Conservation (phyloP, 2,797 vertebrate species). For the Natrix natrix region DNA sequence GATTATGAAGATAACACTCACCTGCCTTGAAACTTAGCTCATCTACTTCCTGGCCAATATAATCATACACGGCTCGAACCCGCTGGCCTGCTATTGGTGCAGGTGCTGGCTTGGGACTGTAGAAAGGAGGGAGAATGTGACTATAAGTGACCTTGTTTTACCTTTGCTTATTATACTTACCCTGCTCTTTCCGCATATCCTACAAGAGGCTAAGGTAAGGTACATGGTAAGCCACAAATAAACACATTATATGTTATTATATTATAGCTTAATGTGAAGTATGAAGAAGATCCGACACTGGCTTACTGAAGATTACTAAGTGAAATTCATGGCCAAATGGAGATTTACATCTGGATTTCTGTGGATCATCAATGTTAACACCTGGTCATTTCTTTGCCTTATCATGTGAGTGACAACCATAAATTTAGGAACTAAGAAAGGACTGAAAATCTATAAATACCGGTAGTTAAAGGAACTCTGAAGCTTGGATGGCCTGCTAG, state of each 20-base stretch:
- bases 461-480: not conserved
- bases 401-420: not conserved
- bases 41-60: conserved; percentile 57
- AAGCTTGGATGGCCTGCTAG: not conserved
- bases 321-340: not conserved
- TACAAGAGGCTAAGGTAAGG: not conserved
- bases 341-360: not conserved
- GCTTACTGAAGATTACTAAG: not conserved
- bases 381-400: not conserved
- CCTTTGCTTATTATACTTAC: not conserved
- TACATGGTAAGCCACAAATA: not conserved
- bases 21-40: conserved; percentile 62
- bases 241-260: not conserved
- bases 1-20: conserved; percentile 8
- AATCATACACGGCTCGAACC: conserved; percentile 59
- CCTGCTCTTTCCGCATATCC: not conserved
- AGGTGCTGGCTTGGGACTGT: conserved; percentile 32
- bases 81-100: conserved; percentile 39
- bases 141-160: not conserved
- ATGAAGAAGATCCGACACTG: not conserved
- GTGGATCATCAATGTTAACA: not conserved
- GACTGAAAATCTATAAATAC: not conserved
- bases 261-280: not conserved
- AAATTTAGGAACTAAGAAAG: not conserved
- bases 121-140: not conserved